These are phyloP conservation scores for Drosophila kurseongensis DNA, from an alignment of 1,140 invertebrate genomes.

Conservation along the genomic window DNA sequence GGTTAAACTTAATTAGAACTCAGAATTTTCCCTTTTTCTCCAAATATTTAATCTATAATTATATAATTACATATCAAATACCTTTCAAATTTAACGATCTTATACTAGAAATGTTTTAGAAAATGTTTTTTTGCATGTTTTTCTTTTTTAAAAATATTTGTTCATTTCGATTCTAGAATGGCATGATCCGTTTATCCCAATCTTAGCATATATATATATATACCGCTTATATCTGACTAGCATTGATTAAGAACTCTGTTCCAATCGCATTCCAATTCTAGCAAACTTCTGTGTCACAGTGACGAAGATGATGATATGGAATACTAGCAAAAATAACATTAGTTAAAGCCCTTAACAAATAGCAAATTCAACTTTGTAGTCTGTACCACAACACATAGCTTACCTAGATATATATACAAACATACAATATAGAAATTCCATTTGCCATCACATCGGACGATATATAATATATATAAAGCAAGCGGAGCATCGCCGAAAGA, in stretches of 20 bases:
- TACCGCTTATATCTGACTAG: conserved; percentile 45
- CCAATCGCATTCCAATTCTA: conserved; percentile 70
- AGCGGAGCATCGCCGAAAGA: conserved; percentile 66
- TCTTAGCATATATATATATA: conserved; percentile 14
- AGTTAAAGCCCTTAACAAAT: conserved; percentile 55
- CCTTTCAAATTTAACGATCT: conserved; percentile 13
- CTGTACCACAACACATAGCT: conserved; percentile 67
- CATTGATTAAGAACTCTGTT: conserved; percentile 59
- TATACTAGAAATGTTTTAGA: conserved; percentile 28
- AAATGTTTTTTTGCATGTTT: conserved; percentile 40
- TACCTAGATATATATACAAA: conserved; percentile 64
- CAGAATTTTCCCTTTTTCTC: conserved; percentile 7
- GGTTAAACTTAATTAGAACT: conserved; percentile 8
- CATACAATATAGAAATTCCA: conserved; percentile 55
- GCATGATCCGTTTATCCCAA: conserved; percentile 41
- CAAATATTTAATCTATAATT: conserved; percentile 1
- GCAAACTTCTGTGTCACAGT: conserved; percentile 85
- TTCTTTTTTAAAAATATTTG: conserved; percentile 8
- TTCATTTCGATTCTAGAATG: conserved; percentile 30
- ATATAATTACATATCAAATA: conserved; percentile 32
- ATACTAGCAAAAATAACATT: conserved; percentile 81
- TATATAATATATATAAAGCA: conserved; percentile 40
- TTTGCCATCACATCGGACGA: conserved; percentile 54
- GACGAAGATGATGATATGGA: conserved; percentile 85
- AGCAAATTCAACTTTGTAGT: conserved; percentile 75